Conservation (phyloP, 2,888 invertebrate genomes). For the Magallana nippona region DNA sequence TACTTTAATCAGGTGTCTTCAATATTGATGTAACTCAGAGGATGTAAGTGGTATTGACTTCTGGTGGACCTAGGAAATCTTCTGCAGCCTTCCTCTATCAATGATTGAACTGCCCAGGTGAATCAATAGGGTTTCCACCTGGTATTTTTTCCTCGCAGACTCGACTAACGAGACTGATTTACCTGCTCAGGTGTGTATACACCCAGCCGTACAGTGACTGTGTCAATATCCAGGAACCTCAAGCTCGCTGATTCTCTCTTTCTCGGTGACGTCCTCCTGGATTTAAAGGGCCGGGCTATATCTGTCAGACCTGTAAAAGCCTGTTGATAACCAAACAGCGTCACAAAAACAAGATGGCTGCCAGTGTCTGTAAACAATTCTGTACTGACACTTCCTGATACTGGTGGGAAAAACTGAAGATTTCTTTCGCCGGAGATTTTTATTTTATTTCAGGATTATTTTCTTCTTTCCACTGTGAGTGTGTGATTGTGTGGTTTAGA, state of each 20-base stretch:
- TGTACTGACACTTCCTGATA: conserved; percentile 47
- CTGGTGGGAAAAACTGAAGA: conserved; percentile 10
- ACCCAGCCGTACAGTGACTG: neutral
- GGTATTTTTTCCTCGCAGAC: neutral
- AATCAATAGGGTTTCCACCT: conserved; percentile 18
- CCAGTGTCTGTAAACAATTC: conserved; percentile 20
- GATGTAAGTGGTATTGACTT: conserved; percentile 22
- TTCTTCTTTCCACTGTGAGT: neutral
- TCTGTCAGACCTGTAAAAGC: conserved; percentile 42
- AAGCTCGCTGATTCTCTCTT: neutral
- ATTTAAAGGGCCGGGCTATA: conserved; percentile 23
- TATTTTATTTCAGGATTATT: conserved; percentile 14
- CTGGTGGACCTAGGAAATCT: neutral
- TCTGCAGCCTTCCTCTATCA: conserved; percentile 3
- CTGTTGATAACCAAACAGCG: conserved; percentile 52
- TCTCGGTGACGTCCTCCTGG: neutral
- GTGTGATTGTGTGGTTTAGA: neutral
- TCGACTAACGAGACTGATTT: neutral
- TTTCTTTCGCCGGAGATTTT: neutral
- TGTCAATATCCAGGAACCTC: conserved; percentile 15
- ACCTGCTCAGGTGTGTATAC: conserved; percentile 25
- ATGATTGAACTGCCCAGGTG: conserved; percentile 25
- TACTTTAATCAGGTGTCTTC: conserved; percentile 1
- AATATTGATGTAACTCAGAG: neutral
- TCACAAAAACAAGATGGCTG: conserved; percentile 52